Percentiles rank a stretch among this genome's conserved stretches.
These are phyloP conservation scores for Tholera decimalis DNA, from an alignment of 2,888 invertebrate genomes.

Conservation along the genomic window DNA sequence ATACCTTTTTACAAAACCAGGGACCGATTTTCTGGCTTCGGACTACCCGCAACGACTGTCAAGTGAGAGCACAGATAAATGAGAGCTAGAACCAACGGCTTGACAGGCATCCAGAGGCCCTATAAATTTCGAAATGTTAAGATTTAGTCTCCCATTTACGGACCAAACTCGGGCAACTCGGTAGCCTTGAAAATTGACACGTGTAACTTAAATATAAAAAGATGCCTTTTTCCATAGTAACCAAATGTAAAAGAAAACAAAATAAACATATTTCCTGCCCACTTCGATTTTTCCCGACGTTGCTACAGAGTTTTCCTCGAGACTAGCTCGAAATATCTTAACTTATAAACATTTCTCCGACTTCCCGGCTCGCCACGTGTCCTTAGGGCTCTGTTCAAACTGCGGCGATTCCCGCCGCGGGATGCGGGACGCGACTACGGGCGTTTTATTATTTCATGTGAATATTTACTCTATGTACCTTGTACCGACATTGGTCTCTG, in stretches of 20 bases:
- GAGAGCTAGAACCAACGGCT: too few species aligned
- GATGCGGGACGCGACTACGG: background rate
- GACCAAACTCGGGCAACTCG: too few species aligned
- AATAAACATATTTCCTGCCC: background rate
- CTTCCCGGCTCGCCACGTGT: conserved; percentile 6
- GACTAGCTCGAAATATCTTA: background rate
- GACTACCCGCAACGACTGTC: too few species aligned
- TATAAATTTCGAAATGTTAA: too few species aligned
- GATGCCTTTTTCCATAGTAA: background rate
- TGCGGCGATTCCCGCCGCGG: background rate
- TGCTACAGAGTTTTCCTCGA: background rate
- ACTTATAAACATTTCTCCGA: background rate
- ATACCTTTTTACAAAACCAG: too few species aligned
- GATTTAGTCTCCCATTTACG: too few species aligned
- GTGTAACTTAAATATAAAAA: conserved; percentile 1
- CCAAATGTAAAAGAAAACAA: background rate
- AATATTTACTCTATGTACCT: too few species aligned
- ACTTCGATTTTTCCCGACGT: background rate
- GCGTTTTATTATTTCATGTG: background rate
- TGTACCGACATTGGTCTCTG: too few species aligned
- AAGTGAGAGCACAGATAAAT: too few species aligned
- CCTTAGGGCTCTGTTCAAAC: background rate
- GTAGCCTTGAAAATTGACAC: too few species aligned
- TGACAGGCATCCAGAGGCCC: too few species aligned
- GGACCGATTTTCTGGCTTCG: too few species aligned